Base-by-base conservation (phyloP, 2,113 vertebrate genomes). In the Patagioenas fasciata region DNA sequence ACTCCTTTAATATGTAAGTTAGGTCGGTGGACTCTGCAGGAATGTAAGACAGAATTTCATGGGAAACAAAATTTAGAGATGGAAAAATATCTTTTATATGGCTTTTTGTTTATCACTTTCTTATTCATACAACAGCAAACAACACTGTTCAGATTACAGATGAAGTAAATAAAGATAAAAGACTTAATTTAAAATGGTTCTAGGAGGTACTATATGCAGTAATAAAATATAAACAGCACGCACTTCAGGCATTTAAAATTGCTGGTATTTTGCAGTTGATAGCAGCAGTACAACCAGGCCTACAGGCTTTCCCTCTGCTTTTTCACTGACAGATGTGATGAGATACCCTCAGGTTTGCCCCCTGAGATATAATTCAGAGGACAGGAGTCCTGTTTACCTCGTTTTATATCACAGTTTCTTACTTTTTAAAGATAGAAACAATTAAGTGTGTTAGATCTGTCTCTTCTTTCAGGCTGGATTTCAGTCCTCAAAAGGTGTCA, bases 191-290 rank as follows among this genome's bases (percentile, higher is more conserved):
- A 13, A 77, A 85, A 83, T 62, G 13, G 1, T 91, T 84, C 42
- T 26, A 57, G 53, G 14, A 12, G 60, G 14, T 50, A 66, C 71
- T 28, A 56, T 53, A 54, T 66, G 51, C 9, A 38, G 38, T 53
- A 48, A 15, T 60, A 36, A 74, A 86, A 36, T 50, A 73, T 21
- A 74, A 94, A 71, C n/a, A 58, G 53, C 5, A 11, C 50, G 9
- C 21, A 42, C 48, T 96, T 85, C 34, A 89, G 54, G 48, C 3
- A 4, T 94, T 94, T 91, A 69, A 86, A 95, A 81, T n/a, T 92
- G 72, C 47, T 80, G 83, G 62, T 95, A 42, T 44, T 93, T 93
- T 91, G 77, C 36, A 36, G 38, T 77, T 83, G 64, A 85, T 78
- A 89, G 32, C 57, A 80, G 66, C 36, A 88, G 56, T 26, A 80